Percentiles rank a stretch among this genome's conserved stretches.
Evolutionary conservation across 2,888 invertebrate species (phyloP).

Genomic region (Brenthis hecate): DNA sequence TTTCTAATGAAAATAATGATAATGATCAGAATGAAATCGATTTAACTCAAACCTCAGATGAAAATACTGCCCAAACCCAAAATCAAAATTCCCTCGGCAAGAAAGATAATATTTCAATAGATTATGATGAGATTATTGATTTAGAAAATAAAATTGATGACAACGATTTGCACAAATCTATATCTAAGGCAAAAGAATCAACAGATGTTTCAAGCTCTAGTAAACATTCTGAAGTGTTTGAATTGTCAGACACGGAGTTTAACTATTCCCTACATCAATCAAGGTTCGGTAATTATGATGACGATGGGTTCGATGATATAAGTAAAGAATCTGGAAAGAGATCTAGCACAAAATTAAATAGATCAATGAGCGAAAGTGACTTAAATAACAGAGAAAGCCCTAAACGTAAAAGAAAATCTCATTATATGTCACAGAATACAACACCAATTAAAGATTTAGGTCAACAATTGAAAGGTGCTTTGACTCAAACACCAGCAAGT

Average conservation of each 20-base stretch:
- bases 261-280: slow-evolving; percentile 82
- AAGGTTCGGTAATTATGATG: slow-evolving; percentile 51
- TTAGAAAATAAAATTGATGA: background rate
- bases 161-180: slow-evolving; percentile 1
- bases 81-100: slow-evolving; percentile 48
- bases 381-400: slow-evolving; percentile 40
- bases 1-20: slow-evolving; percentile 20
- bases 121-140: slow-evolving; percentile 64
- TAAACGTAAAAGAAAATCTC: slow-evolving; percentile 21
- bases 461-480: slow-evolving; percentile 22
- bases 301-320: slow-evolving; percentile 54
- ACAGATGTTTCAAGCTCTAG: slow-evolving; percentile 44
- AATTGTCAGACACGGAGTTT: slow-evolving; percentile 83
- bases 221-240: slow-evolving; percentile 57
- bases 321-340: slow-evolving; percentile 44
- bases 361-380: slow-evolving; percentile 45
- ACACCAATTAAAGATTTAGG: slow-evolving; percentile 43
- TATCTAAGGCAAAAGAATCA: background rate
- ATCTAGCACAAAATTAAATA: slow-evolving; percentile 15
- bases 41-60: slow-evolving; percentile 57
- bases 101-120: slow-evolving; percentile 61
- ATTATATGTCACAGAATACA: slow-evolving; percentile 26
- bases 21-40: slow-evolving; percentile 44
- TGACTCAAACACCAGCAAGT: slow-evolving; percentile 63
- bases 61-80: background rate